Base-by-base conservation (phyloP, 2,888 invertebrate species). In the Drosophila birchii region DNA sequence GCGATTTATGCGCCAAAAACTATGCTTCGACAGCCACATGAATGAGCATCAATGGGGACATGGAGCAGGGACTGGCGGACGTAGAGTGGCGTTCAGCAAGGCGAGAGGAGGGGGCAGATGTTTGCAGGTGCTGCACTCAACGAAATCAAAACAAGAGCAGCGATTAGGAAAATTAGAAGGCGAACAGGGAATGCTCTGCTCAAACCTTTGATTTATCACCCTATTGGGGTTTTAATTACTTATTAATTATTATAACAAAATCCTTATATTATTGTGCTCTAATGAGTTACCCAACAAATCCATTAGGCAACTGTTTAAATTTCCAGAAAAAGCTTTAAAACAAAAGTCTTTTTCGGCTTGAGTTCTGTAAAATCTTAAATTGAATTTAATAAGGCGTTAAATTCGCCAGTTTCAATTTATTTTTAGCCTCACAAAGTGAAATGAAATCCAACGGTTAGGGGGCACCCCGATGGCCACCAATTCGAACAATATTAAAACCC, bases 1-100 rank as follows among this genome's bases (percentile, higher is more conserved):
- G 79, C 83, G 89, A 86, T 84, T 90, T 89, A 81, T 90, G 90
- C 88, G 90, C 90, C 91, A 90, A 91, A 91, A 91, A 89, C 88
- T 90, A 86, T 90, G 84, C 90, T 88, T 85, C 89, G 86, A 85
- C 90, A 89, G 86, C 85, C 89, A 88, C 89, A 83, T 88, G 79
- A 86, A 87, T 86, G 78, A 86, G 87, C 88, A 72, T 43, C 64
- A 58, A 59, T 60, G 49, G 66, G 74, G 57, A 41, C 14, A 16
- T 26, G 66, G 38, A 45, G 32, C 36, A 11, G 29, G 2, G 20
- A 18, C 47, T 32, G 23, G 36, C 49, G 34, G 39, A 16, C 12
- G 57, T 20, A 38, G 41, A 49, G 23, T 20, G 32, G 43, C 26
- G 26, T 8, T 53, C 20, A 45, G 57, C 9, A 8, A 5, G 58